Percentiles rank a stretch among this genome's conserved stretches.
phyloP scores from a whole-genome alignment of 2,888 invertebrate species.

The Terebella lapidaria region DNA sequence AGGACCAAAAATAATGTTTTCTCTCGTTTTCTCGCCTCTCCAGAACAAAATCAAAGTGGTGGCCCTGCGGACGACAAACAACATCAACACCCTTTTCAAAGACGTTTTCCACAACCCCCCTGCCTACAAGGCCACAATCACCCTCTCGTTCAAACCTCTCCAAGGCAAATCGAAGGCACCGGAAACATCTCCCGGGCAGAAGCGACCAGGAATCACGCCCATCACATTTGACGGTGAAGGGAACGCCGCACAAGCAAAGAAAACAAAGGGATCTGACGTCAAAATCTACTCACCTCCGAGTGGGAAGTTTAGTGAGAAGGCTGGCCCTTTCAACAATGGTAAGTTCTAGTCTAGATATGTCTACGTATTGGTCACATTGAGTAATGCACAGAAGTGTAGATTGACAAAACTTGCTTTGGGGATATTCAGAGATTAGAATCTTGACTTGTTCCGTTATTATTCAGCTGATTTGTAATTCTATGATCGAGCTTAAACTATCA shows the following conservation, averaged over 20 bases:
- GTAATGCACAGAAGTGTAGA: no score
- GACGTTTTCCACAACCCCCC: slow-evolving; percentile 93
- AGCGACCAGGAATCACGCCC: slow-evolving; percentile 38
- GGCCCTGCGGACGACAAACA: slow-evolving; percentile 83
- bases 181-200: slow-evolving; percentile 25
- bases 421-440: no score
- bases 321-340: slow-evolving; percentile 39
- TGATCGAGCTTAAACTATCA: no score
- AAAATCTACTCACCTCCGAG: slow-evolving; percentile 49
- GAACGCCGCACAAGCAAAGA: slow-evolving; percentile 22
- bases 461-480: no score
- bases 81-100: slow-evolving; percentile 85
- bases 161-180: neutral
- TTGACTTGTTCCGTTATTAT: no score
- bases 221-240: slow-evolving; percentile 39
- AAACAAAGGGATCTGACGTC: slow-evolving; percentile 30
- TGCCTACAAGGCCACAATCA: slow-evolving; percentile 68
- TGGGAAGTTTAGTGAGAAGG: slow-evolving; percentile 51
- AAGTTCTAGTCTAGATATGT: no score
- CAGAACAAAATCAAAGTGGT: slow-evolving; percentile 60
- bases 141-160: slow-evolving; percentile 51
- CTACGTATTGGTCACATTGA: no score
- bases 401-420: no score
- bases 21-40: no score
- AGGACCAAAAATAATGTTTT: no score